These are phyloP conservation scores for Ceriagrion tenellum DNA, from an alignment of 2,888 invertebrate genomes.

Conservation along the genomic window DNA sequence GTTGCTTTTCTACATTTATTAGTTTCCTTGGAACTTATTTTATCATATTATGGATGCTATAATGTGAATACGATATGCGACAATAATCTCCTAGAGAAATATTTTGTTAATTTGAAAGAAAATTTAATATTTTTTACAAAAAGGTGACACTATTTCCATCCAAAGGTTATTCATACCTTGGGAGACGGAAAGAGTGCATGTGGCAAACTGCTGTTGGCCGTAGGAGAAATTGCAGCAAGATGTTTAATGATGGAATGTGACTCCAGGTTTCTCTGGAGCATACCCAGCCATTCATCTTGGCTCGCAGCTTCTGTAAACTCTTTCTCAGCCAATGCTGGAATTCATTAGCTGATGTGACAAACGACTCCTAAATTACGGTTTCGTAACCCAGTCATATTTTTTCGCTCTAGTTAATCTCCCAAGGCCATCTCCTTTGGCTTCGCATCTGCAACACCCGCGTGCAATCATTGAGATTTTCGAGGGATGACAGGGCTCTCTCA, in stretches of 20 bases:
- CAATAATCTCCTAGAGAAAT: no score
- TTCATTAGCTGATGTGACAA: not conserved
- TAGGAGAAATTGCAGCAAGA: not conserved
- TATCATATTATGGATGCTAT: no score
- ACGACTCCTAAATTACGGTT: not conserved
- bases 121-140: no score
- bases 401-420: not conserved
- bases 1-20: not conserved
- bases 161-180: no score
- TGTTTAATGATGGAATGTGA: not conserved
- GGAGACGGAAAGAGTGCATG: no score
- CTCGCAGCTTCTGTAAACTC: not conserved
- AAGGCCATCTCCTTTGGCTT: not conserved
- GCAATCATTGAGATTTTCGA: not conserved
- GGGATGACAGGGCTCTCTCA: not conserved
- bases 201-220: not conserved
- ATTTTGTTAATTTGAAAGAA: no score
- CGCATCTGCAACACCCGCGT: not conserved
- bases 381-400: not conserved
- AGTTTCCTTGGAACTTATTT: no score
- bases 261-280: not conserved
- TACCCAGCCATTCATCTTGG: not conserved
- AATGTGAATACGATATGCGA: no score
- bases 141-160: no score
- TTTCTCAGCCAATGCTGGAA: not conserved